These are phyloP conservation scores for Pseudochromis fuscus DNA, from an alignment of 2,797 vertebrate genomes.

Conservation along the genomic window DNA sequence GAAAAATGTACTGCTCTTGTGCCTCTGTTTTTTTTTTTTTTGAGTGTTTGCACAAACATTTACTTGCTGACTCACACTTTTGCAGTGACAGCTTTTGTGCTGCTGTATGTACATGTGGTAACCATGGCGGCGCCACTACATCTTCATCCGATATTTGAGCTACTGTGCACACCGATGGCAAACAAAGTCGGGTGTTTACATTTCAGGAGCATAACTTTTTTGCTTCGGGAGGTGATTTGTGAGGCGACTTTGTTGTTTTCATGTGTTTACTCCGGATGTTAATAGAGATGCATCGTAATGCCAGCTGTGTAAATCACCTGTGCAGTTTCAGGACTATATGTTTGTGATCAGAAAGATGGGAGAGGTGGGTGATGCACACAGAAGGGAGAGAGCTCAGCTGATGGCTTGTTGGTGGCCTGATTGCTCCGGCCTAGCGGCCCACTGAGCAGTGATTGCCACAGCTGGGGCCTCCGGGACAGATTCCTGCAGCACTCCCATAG, in stretches of 20 bases:
- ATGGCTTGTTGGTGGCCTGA: conserved; percentile 83
- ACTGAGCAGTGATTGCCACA: conserved; percentile 84
- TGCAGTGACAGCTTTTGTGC: background rate
- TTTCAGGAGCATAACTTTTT: background rate
- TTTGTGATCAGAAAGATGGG: conserved; percentile 58
- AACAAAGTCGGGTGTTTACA: background rate
- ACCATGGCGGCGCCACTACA: background rate
- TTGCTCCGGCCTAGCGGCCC: conserved; percentile 79
- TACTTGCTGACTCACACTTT: conserved; percentile 4
- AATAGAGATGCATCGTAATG: conserved; percentile 28
- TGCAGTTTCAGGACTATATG: conserved; percentile 44
- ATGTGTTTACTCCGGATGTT: conserved; percentile 29
- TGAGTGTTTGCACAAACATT: conserved; percentile 13
- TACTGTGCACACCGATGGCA: background rate
- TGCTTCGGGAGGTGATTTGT: background rate
- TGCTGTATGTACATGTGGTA: background rate
- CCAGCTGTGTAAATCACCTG: conserved; percentile 58
- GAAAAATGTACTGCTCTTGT: background rate
- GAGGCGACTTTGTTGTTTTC: background rate
- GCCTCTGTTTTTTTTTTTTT: conserved; percentile 12
- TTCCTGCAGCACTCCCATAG: conserved; percentile 78
- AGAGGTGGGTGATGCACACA: conserved; percentile 60
- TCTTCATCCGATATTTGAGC: conserved; percentile 4
- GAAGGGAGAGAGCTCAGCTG: conserved; percentile 83
- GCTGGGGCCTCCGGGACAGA: conserved; percentile 82